Conservation (phyloP, 2,888 invertebrate genomes). For the Holacanthella duospinosa region DNA sequence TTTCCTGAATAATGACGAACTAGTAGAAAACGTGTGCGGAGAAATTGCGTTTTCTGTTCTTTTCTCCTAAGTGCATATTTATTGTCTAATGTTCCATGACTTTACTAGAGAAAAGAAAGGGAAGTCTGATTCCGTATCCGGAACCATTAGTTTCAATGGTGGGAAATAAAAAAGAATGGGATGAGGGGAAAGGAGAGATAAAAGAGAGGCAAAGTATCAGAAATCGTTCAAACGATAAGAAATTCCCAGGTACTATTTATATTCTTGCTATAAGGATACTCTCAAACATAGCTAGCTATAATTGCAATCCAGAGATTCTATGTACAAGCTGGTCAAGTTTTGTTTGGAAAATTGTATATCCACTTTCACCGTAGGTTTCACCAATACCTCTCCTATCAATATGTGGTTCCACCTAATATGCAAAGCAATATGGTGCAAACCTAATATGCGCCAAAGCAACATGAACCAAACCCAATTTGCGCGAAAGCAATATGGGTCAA, state of each 20-base stretch:
- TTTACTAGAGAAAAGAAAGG: background rate
- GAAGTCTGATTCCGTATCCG: background rate
- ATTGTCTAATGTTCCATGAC: background rate
- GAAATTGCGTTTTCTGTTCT: background rate
- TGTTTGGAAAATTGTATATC: background rate
- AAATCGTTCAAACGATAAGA: background rate
- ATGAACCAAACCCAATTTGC: too few species aligned
- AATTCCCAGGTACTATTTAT: background rate
- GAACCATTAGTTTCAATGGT: background rate
- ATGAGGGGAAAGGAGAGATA: background rate
- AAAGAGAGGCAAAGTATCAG: background rate
- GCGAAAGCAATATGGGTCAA: too few species aligned
- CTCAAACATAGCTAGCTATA: too few species aligned
- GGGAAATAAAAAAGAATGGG: background rate
- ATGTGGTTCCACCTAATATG: too few species aligned
- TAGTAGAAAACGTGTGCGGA: background rate
- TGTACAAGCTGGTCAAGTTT: too few species aligned
- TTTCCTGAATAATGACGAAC: background rate
- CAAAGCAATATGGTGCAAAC: too few species aligned
- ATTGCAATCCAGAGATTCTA: too few species aligned
- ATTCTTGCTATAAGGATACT: too few species aligned
- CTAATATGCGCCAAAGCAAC: too few species aligned
- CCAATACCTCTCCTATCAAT: too few species aligned
- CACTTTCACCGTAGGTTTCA: background rate
- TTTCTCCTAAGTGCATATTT: background rate